phyloP scores from a whole-genome alignment of 2,797 vertebrate genomes.

The Gallinago nigripennis region DNA sequence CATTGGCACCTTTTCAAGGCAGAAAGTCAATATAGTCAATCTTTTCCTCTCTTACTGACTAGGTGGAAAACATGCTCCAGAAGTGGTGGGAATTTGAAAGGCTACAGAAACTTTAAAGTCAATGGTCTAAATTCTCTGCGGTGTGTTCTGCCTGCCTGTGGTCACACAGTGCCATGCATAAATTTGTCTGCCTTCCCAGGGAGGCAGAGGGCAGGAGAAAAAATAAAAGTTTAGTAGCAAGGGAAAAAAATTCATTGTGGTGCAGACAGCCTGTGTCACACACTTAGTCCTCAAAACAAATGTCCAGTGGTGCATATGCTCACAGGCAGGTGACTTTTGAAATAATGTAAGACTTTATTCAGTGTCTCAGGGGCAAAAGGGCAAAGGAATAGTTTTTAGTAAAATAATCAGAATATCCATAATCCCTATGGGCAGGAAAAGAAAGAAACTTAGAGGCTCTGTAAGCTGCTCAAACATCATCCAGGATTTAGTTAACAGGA shows the following conservation, averaged over 20 bases:
- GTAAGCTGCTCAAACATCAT: neutral
- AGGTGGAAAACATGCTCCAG: neutral
- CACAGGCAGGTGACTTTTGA: neutral
- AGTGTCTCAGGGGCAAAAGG: neutral
- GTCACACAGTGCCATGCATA: fast-evolving
- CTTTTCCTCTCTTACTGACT: neutral
- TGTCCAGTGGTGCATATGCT: neutral
- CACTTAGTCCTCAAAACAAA: neutral
- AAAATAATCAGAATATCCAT: neutral
- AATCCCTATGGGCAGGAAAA: neutral
- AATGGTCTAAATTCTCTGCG: neutral
- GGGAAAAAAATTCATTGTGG: neutral
- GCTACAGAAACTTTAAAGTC: neutral
- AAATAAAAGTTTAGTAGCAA: neutral
- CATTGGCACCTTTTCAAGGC: neutral
- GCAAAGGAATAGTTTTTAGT: neutral
- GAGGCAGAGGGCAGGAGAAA: neutral
- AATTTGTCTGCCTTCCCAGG: neutral
- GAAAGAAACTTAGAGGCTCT: neutral
- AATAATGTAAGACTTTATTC: neutral
- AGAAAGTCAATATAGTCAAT: neutral
- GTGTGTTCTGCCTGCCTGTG: neutral
- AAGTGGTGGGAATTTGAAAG: neutral
- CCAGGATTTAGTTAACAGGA: neutral
- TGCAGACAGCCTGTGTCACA: neutral